Percentiles rank a stretch among this genome's conserved stretches.
These are phyloP conservation scores for Oxycera nigricornis DNA, from an alignment of 2,888 invertebrate species.

Conservation along the genomic window DNA sequence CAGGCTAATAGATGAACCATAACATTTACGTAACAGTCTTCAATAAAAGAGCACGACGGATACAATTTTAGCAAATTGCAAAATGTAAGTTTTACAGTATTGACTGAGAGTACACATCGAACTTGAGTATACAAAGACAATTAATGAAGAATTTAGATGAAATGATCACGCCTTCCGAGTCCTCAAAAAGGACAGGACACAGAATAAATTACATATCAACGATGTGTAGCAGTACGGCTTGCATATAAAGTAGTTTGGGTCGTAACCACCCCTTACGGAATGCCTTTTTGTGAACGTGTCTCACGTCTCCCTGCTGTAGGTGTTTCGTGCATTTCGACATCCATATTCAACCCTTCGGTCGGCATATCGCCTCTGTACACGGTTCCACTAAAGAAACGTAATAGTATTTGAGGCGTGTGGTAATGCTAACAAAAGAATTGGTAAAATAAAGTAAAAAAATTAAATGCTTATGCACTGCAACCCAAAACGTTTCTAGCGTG, in stretches of 20 bases:
- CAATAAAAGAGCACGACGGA: not conserved
- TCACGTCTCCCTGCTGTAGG: slow-evolving; percentile 44
- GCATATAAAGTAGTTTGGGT: slow-evolving; percentile 37
- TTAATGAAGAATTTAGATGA: slow-evolving; percentile 11
- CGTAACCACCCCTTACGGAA: slow-evolving; percentile 53
- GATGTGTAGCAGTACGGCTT: slow-evolving; percentile 38
- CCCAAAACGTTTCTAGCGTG: not conserved
- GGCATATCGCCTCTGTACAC: slow-evolving; percentile 60
- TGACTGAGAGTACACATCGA: slow-evolving; percentile 30
- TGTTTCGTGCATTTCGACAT: slow-evolving; percentile 41
- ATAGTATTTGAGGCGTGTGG: slow-evolving; percentile 8
- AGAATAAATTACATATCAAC: slow-evolving; percentile 35
- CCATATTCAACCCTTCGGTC: slow-evolving; percentile 45
- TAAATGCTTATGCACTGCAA: not conserved
- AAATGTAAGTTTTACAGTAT: slow-evolving; percentile 12
- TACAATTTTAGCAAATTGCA: not conserved
- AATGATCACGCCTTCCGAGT: slow-evolving; percentile 24
- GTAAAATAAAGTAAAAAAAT: not conserved
- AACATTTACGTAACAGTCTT: not conserved
- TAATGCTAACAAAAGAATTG: slow-evolving; percentile 2
- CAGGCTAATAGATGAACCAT: not conserved
- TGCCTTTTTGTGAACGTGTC: slow-evolving; percentile 44
- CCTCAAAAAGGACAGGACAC: slow-evolving; percentile 19
- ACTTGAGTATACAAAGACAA: slow-evolving; percentile 25
- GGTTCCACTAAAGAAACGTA: slow-evolving; percentile 54